Evolutionary conservation across 2,113 vertebrate species (phyloP).

Genomic region (Hemibagrus wyckioides): DNA sequence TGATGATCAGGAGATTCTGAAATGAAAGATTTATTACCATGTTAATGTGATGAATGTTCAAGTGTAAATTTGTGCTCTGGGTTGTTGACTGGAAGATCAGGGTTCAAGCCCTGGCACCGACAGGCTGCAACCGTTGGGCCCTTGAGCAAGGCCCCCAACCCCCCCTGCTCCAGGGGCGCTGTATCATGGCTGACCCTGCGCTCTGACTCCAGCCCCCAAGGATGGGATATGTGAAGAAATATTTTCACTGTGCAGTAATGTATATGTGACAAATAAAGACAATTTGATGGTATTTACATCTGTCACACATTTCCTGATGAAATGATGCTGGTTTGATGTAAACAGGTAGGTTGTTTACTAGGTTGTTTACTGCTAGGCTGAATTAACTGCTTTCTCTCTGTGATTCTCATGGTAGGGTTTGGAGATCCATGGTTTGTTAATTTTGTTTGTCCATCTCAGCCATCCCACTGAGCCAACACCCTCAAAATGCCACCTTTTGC

Average conservation of each 20-base stretch:
- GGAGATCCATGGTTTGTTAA: background rate
- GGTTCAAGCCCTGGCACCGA: too few relatives aligned
- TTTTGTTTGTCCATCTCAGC: background rate
- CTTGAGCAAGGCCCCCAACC: too few relatives aligned
- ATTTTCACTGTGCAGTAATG: too few relatives aligned
- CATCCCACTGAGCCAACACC: background rate
- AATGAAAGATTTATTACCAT: background rate
- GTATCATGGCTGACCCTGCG: too few relatives aligned
- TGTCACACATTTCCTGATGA: background rate
- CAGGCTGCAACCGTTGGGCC: too few relatives aligned
- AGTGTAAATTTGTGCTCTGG: too few relatives aligned
- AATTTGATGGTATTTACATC: background rate
- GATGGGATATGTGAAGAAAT: too few relatives aligned
- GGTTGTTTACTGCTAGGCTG: background rate
- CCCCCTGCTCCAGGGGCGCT: too few relatives aligned
- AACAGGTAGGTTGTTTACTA: background rate
- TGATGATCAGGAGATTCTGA: background rate
- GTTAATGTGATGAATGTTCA: too few relatives aligned
- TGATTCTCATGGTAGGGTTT: background rate
- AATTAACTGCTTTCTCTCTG: background rate
- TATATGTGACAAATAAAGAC: too few relatives aligned
- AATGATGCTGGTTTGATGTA: background rate
- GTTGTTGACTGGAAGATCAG: too few relatives aligned
- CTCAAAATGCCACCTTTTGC: background rate
- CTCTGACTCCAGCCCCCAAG: too few relatives aligned